Evolutionary conservation across 2,888 invertebrate genomes (phyloP), one percentile per base, ranked within the genome.

Genomic region (Andrena camellia): DNA sequence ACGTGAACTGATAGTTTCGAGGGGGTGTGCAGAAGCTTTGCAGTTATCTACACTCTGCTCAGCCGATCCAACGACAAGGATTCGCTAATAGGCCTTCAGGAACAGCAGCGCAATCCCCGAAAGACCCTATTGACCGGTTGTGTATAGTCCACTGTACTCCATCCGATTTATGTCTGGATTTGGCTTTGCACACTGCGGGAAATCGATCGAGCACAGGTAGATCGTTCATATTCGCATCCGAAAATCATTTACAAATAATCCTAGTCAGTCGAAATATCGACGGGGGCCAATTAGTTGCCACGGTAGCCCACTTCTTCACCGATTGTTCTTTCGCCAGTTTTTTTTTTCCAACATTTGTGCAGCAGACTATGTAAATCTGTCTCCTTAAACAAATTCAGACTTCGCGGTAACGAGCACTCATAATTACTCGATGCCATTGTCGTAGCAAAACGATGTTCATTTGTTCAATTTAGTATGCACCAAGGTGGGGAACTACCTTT

Each of bases 71-170:
- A 77, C 80, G 79, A 68, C 79, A 69, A 73, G 78, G 83, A 78
- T 73, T 73, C 81, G 81, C 72, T 86, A 84, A 88, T 86, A 84
- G 84, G 72, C 84, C 78, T 88, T 88, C 86, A 66, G 50, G 59
- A 81, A 73, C 74, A 69, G 54, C 70, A 29, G 4, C 10, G 29
- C 67, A 52, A 76, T 73, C 74, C 77, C 54, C 33, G 66, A 60
- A 76, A 82, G 54, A 52, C 73, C 33, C 68, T 76, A 57, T 83
- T 73, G 66, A 54, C 73, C 70, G 29, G 52, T 60, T 29, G 29
- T 60, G 23, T 71, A 67, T 62, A 60, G 26, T 66, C 68, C 77
- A 60, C 66, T 23, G 10, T 77, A 20, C 59, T 26, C 7, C 10
- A 52, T 78, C 35, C 77, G 68, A 78, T 84, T 86, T 80, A 81